Percentiles rank a stretch among this genome's conserved stretches.
Evolutionary conservation across 2,797 vertebrate genomes (phyloP).

Genomic region (Chaetodon trifasciatus): DNA sequence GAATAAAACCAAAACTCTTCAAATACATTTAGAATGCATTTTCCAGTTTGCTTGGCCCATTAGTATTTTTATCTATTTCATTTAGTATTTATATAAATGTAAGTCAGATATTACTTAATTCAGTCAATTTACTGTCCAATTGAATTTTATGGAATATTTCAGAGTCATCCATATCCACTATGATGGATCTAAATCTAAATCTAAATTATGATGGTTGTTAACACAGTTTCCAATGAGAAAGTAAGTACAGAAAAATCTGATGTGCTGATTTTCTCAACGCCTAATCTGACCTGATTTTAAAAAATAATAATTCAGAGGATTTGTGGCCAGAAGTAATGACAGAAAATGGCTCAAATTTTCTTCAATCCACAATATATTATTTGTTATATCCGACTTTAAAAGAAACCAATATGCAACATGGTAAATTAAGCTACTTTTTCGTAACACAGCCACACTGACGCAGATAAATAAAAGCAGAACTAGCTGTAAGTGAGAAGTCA

Average conservation of each 20-base stretch:
- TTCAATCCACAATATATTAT: neutral
- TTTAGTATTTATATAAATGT: neutral
- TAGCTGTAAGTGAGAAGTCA: neutral
- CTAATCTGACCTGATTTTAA: neutral
- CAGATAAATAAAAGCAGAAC: neutral
- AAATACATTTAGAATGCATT: neutral
- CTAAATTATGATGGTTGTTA: too few species aligned
- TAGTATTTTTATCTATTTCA: neutral
- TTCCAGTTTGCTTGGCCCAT: neutral
- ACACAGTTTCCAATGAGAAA: neutral
- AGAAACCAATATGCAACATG: neutral
- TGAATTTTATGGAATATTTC: constrained; percentile 8
- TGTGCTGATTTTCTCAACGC: neutral
- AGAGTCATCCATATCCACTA: neutral
- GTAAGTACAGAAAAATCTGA: neutral
- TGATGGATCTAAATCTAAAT: neutral
- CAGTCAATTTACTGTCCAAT: neutral
- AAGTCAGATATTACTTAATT: neutral
- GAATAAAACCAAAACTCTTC: neutral
- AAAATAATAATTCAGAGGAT: neutral
- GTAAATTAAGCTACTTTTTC: neutral
- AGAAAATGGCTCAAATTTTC: neutral
- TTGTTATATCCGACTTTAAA: neutral
- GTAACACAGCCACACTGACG: neutral
- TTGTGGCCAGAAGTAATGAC: neutral